Base-by-base conservation (phyloP, 2,888 invertebrate species). In the Drosophila borealis region DNA sequence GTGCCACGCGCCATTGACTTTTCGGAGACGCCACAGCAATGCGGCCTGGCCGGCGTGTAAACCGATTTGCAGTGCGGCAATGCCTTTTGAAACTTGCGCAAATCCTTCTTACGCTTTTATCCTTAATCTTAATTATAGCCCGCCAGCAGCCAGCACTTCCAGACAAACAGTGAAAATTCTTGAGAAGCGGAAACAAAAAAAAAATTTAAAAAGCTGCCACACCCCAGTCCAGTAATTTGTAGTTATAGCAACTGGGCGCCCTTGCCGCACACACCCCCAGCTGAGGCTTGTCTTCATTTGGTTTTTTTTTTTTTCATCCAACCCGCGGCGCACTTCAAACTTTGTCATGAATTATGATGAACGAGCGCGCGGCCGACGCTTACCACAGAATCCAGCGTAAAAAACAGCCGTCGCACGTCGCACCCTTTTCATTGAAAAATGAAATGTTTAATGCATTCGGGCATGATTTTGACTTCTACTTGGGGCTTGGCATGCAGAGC, bases 91-190 rank as follows among this genome's bases (percentile, higher is more conserved):
- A 74, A 72, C 69, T 74, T 83, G 62, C 82, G 90, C 81, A 90
- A 90, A 91, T 91, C 91, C 90, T 89, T 81, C 90, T 90, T 90
- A 88, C 75, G 88, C 88, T 81, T 88, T 89, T 90, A 90, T 90
- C 90, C 91, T 90, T 91, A 90, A 91, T 91, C 91, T 91, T 91
- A 91, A 91, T 91, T 91, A 91, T 86, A 85, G 90, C 87, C 81
- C 80, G 86, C 75, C 84, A 74, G 77, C 78, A 75, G 37, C 48
- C 49, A 68, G 46, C 54, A 2, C 37, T 48, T 45, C 60, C 64
- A 81, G 73, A 74, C 74, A 60, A 74, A 73, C 69, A 72, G 70
- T 60, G 39, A 42, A 42, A 71, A 60, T 59, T 37, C 71, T 55
- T 51, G n/a, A 44, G 46, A 42, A 59, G 60, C 39, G 34, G 51